Evolutionary conservation across 2,113 vertebrate genomes (phyloP).

Genomic region (Gulo gulo): DNA sequence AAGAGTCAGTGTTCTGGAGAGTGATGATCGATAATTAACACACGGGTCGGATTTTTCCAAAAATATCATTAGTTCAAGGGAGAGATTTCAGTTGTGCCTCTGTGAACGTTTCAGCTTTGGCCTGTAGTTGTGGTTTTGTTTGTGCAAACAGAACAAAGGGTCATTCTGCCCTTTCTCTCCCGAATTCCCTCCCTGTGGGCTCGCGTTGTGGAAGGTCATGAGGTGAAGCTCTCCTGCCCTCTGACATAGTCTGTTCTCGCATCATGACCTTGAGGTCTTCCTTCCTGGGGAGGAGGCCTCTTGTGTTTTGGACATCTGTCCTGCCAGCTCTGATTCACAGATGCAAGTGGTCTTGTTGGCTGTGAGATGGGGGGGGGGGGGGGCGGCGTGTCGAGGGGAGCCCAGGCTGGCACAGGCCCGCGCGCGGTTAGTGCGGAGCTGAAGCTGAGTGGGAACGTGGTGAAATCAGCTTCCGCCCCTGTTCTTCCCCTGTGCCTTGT

Average conservation of each 20-base stretch:
- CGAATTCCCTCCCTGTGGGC: not conserved
- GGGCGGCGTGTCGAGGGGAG: not conserved
- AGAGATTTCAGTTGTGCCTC: not conserved
- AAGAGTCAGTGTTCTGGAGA: not conserved
- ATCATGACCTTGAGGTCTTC: not conserved
- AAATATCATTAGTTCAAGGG: not conserved
- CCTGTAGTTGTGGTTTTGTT: not conserved
- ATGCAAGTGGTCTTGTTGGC: not conserved
- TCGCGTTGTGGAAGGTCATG: not conserved
- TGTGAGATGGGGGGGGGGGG: not conserved
- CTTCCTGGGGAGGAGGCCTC: not conserved
- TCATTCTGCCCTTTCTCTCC: not conserved
- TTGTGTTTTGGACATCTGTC: fast-evolving
- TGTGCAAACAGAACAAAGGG: not conserved
- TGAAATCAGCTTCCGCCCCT: not conserved
- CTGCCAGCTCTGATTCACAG: not conserved
- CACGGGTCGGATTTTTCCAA: not conserved
- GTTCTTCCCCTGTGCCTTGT: not conserved
- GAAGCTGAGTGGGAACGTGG: not conserved
- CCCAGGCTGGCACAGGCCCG: fast-evolving
- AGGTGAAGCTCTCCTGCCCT: not conserved
- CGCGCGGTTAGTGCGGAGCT: fast-evolving
- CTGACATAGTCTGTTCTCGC: not conserved
- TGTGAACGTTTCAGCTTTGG: not conserved
- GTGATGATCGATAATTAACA: not conserved